Evolutionary conservation across 2,797 vertebrate species (phyloP).

Genomic region (Amblyopsis hoosieri): DNA sequence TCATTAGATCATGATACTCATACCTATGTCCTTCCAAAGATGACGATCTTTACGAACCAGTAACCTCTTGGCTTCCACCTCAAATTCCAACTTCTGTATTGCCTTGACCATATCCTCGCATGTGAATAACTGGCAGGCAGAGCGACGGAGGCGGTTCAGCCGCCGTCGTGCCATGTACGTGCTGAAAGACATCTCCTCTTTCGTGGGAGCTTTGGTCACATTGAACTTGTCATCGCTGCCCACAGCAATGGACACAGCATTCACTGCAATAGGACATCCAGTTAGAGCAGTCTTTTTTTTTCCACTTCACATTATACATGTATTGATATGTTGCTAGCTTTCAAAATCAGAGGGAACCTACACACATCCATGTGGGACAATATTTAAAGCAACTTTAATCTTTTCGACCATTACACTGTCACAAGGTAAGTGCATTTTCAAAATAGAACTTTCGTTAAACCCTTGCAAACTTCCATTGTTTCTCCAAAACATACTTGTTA

Average conservation of each 20-base stretch:
- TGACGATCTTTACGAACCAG: constrained; percentile 91
- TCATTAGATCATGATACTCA: constrained; percentile 3
- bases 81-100: constrained; percentile 88
- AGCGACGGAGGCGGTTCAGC: constrained; percentile 86
- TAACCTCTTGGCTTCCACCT: constrained; percentile 86
- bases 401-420: no score
- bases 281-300: neutral
- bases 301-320: neutral
- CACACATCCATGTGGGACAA: no score
- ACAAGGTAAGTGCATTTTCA: no score
- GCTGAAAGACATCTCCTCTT: constrained; percentile 91
- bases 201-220: constrained; percentile 88
- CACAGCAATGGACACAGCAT: constrained; percentile 82
- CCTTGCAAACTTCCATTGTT: no score
- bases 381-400: no score
- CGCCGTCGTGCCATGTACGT: constrained; percentile 87
- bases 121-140: constrained; percentile 87
- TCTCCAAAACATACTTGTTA: no score
- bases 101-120: constrained; percentile 86
- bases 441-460: no score
- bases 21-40: constrained; percentile 97
- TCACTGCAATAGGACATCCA: constrained; percentile 72
- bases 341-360: no score
- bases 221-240: constrained; percentile 80
- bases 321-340: no score